Base-by-base conservation (phyloP, 2,113 vertebrate species). In the Cettia cetti region DNA sequence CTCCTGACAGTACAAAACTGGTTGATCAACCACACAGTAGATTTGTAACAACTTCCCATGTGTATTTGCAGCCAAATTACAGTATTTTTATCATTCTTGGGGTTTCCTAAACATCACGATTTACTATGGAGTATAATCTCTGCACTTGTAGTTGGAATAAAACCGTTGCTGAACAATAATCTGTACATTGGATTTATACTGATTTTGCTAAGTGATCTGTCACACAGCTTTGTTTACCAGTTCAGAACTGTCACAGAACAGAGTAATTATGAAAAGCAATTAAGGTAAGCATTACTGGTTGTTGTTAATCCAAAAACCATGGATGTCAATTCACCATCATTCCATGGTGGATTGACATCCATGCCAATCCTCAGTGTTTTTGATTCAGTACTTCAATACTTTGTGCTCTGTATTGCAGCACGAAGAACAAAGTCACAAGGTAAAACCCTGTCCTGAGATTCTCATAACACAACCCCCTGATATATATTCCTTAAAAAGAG, bases 1-100 rank as follows among this genome's bases (percentile, higher is more conserved):
- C 65, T 90, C 61, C 81, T 90, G 91, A 96, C 60, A 90, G 72
- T 74, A 95, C 42, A 90, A 93, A 96, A 95, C 47, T 86, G 22
- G 53, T 96, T 97, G 89, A 96, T 95, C 92, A 93, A 75, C 69
- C 40, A 64, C 53, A 84, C 72, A 81, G 64, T 57, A 69, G 74
- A 74, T 76, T 95, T 94, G 76, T 61, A 96, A 68, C 60, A 75
- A 96, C 86, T 96, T 87, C 44, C 27, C 50, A 45, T 10, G 52
- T 66, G 40, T 76, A 65, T 80, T 85, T 95, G 39, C 57, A 94
- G 64, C 31, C 90, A 91, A 69, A 95, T 65, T 87, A 86, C 72
- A 82, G 63, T 54, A 90, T 89, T 77, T 65, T 16, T 20, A 61
- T 76, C 26, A 37, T 45, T 69, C 52, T 50, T 60, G 75, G 65